Evolutionary conservation across 2,797 vertebrate genomes (phyloP), one percentile per base, ranked within the genome.

Genomic region (Odontamblyopus rebecca): DNA sequence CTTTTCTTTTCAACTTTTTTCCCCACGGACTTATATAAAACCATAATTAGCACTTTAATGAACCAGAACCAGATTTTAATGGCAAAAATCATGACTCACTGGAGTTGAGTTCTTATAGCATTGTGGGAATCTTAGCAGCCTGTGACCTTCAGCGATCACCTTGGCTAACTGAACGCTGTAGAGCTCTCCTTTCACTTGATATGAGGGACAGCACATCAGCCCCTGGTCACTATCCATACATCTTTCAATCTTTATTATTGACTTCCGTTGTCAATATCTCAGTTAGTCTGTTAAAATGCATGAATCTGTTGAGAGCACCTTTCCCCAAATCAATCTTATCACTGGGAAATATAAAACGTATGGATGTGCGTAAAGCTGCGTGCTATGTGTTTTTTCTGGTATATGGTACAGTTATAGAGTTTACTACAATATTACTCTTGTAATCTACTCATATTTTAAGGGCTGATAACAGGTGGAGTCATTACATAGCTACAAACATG

Each of bases 161-260:
- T 11, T 60, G 38, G 77, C 63, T 80, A 84, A 86, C 81, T 86
- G 76, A 87, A 82, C 79, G 50, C 76, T 75, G 78, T 83, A 77
- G 9, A 11, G 13, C 23, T 13, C 54, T 57, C 68, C 74, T 68
- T 63, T 30, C 74, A 72, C 51, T 70, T 71, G 74, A 78, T 78
- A 79, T 6, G 30, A 27, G 27, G 38, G 67, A 16, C 23, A 19
- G 29, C 72, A 54, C 73, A 48, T 69, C 44, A 65, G 30, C 38
- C 53, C 70, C 4, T 72, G 67, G 61, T 71, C 73, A 70, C 77
- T 32, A 60, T 71, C 64, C 78, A 82, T 84, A 68, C 15, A 80
- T 83, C 57, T 85, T 79, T 83, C 53, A 86, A 72, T 62, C 76
- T n/a, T 13, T 76, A 85, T 12, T 79, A 85, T 87, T 56, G 86